phyloP scores from a whole-genome alignment of 2,888 invertebrate species.

The Plagiodera versicolora region DNA sequence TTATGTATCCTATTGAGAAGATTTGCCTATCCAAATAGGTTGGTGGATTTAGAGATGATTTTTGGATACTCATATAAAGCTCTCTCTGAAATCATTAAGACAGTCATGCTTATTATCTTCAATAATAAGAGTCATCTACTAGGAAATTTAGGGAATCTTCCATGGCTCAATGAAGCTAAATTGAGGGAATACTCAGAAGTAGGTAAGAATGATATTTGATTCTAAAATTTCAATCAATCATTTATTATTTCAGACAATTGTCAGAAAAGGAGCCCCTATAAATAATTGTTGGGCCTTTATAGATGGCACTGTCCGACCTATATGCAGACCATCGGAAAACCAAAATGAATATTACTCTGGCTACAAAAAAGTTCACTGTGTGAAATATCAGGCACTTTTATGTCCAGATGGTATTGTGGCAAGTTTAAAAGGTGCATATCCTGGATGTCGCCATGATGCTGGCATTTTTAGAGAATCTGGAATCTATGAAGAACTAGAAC shows the following conservation, averaged over 20 bases:
- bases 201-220: too few species aligned
- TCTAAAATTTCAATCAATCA: too few species aligned
- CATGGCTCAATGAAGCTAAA: conserved; percentile 3
- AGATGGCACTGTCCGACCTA: conserved; percentile 18
- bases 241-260: too few species aligned
- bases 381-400: conserved; percentile 34
- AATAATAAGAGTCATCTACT: conserved; percentile 1
- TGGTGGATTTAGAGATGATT: neutral
- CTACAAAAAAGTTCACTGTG: conserved; percentile 29
- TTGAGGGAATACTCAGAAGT: conserved; percentile 8
- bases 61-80: neutral
- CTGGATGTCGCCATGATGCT: conserved; percentile 32
- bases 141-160: neutral
- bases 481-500: conserved; percentile 26
- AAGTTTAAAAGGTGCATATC: conserved; percentile 25
- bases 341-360: conserved; percentile 13
- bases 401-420: conserved; percentile 33
- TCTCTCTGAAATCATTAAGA: neutral
- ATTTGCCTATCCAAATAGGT: conserved; percentile 3
- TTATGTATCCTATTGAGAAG: neutral
- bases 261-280: conserved; percentile 15
- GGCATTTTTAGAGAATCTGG: conserved; percentile 27
- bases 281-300: conserved; percentile 31
- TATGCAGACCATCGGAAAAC: conserved; percentile 27
- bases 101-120: neutral